A percentile compares a stretch with the other conserved stretches of the same genome.
Evolutionary conservation across 2,113 vertebrate species (phyloP).

Genomic region (Pao palembangensis): DNA sequence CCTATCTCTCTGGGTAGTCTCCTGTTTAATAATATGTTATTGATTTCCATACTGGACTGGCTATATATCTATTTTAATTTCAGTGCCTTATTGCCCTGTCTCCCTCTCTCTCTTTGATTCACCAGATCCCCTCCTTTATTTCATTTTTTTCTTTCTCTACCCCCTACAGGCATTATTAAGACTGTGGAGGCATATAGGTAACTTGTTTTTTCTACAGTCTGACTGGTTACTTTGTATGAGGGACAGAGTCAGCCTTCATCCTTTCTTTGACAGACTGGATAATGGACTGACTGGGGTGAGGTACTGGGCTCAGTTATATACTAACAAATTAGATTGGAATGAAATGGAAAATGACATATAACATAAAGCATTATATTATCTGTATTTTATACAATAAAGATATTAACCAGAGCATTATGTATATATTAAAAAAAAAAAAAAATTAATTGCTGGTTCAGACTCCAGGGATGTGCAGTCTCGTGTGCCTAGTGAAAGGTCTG

Average conservation of each 20-base stretch:
- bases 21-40: slow-evolving; percentile 75
- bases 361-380: too few species aligned
- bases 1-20: slow-evolving; percentile 68
- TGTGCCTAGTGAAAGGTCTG: slow-evolving; percentile 27
- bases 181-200: slow-evolving; percentile 55
- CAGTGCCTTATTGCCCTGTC: slow-evolving; percentile 52
- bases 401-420: slow-evolving; percentile 7
- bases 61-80: slow-evolving; percentile 72
- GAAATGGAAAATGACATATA: slow-evolving; percentile 5
- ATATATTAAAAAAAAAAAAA: slow-evolving; percentile 19
- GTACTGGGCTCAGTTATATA: slow-evolving; percentile 16
- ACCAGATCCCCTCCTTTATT: slow-evolving; percentile 53
- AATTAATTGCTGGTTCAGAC: slow-evolving; percentile 50
- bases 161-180: slow-evolving; percentile 63
- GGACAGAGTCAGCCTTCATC: slow-evolving; percentile 44
- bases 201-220: slow-evolving; percentile 50
- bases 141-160: slow-evolving; percentile 33
- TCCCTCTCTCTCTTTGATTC: slow-evolving; percentile 42
- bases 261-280: slow-evolving; percentile 47
- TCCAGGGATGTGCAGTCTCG: slow-evolving; percentile 23
- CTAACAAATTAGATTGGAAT: slow-evolving; percentile 27
- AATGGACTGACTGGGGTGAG: slow-evolving; percentile 28
- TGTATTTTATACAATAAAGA: slow-evolving; percentile 8
- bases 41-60: slow-evolving; percentile 72
- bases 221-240: slow-evolving; percentile 55